These are phyloP conservation scores for Chymomyza fuscimana DNA, from an alignment of 2,888 invertebrate species.

Conservation along the genomic window DNA sequence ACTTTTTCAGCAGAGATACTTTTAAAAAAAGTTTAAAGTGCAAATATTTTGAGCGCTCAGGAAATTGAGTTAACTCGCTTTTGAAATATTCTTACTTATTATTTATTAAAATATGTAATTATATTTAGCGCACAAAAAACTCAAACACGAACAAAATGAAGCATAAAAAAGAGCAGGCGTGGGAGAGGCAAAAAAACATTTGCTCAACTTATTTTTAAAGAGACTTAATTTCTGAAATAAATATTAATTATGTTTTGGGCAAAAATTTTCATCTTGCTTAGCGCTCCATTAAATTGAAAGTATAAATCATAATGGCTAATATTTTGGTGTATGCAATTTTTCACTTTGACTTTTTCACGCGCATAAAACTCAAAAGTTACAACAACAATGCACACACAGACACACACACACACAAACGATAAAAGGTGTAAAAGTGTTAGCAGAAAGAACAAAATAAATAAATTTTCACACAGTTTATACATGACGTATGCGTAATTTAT, in stretches of 20 bases:
- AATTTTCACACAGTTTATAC: constrained; percentile 49
- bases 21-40: background rate
- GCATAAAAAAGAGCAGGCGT: too few species aligned
- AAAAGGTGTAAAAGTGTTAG: constrained; percentile 31
- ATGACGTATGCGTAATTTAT: constrained; percentile 69
- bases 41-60: background rate
- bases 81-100: background rate
- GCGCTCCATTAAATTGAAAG: constrained; percentile 45
- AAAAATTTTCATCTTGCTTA: constrained; percentile 20
- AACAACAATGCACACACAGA: constrained; percentile 37
- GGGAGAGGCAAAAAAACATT: background rate
- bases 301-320: constrained; percentile 19
- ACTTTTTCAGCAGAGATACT: background rate
- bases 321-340: background rate
- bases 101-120: background rate
- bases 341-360: constrained; percentile 21
- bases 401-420: constrained; percentile 30
- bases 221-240: background rate
- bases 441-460: constrained; percentile 33
- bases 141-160: background rate
- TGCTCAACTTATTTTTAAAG: constrained; percentile 1
- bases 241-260: background rate
- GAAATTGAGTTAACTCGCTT: background rate
- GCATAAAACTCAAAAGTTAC: constrained; percentile 66
- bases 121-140: background rate